Evolutionary conservation across 2,797 vertebrate species (phyloP).

Genomic region (Eulemur rubriventer): DNA sequence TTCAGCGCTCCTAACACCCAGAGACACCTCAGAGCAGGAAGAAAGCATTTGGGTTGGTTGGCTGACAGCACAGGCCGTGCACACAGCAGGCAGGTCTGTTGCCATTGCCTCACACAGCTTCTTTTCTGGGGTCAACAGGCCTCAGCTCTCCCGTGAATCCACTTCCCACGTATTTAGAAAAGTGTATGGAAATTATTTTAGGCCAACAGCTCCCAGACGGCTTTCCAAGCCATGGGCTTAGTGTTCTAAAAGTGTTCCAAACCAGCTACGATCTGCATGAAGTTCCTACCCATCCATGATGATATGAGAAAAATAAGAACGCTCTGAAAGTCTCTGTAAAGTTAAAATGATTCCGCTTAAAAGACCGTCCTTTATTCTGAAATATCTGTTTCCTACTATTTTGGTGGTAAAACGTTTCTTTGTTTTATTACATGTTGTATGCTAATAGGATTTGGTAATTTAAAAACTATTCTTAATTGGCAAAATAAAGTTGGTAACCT

Average conservation of each 20-base stretch:
- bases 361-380: constrained; percentile 3
- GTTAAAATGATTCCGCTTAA: neutral
- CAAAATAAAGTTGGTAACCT: constrained; percentile 25
- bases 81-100: neutral
- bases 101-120: neutral
- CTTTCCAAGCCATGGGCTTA: neutral
- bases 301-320: neutral
- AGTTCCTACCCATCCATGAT: neutral
- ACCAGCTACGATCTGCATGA: neutral
- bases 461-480: constrained; percentile 22
- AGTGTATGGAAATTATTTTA: neutral
- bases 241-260: neutral
- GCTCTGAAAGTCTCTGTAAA: neutral
- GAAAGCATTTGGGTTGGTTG: neutral
- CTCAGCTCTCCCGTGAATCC: neutral
- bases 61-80: fast-evolving
- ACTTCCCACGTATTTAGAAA: neutral
- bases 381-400: neutral
- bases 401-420: neutral
- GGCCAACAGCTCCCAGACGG: neutral
- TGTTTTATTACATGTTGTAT: neutral
- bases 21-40: neutral
- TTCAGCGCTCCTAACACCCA: neutral
- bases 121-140: neutral
- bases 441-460: neutral